Percentiles rank a stretch among this genome's conserved stretches.
These are phyloP conservation scores for Chelidonichthys spinosus DNA, from an alignment of 2,797 vertebrate species.

Conservation along the genomic window DNA sequence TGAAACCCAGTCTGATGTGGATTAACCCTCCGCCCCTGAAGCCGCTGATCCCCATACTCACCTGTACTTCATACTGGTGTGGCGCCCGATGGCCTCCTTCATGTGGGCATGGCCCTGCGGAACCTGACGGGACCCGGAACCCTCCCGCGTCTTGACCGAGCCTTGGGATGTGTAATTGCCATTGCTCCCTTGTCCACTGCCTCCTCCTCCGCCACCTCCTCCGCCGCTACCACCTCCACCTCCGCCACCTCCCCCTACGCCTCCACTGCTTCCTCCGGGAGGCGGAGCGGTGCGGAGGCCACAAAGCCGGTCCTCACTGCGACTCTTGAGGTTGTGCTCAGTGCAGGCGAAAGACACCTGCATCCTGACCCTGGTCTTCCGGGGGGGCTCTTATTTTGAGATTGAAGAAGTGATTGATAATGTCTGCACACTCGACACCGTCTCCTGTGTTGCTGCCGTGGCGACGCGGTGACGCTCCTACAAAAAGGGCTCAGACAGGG, in stretches of 20 bases:
- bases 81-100: conserved; percentile 87
- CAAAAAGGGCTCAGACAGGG: conserved; percentile 64
- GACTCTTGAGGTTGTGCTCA: conserved; percentile 88
- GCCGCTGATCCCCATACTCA: conserved; percentile 67
- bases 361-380: conserved; percentile 77
- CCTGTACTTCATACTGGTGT: conserved; percentile 88
- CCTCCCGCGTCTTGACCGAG: conserved; percentile 80
- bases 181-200: conserved; percentile 80
- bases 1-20: conserved; percentile 34
- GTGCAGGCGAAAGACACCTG: conserved; percentile 89
- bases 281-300: conserved; percentile 86
- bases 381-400: conserved; percentile 38
- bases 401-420: neutral
- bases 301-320: conserved; percentile 86
- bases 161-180: conserved; percentile 81
- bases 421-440: conserved; percentile 53
- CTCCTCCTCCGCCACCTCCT: conserved; percentile 61
- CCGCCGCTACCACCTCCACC: conserved; percentile 70
- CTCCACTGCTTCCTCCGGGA: conserved; percentile 83
- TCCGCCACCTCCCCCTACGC: conserved; percentile 71
- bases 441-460: conserved; percentile 40
- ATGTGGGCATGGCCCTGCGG: conserved; percentile 86
- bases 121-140: conserved; percentile 69
- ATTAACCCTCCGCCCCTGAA: neutral
- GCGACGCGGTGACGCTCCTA: conserved; percentile 49